phyloP scores from a whole-genome alignment of 2,113 vertebrate species.

The Seriola aureovittata region DNA sequence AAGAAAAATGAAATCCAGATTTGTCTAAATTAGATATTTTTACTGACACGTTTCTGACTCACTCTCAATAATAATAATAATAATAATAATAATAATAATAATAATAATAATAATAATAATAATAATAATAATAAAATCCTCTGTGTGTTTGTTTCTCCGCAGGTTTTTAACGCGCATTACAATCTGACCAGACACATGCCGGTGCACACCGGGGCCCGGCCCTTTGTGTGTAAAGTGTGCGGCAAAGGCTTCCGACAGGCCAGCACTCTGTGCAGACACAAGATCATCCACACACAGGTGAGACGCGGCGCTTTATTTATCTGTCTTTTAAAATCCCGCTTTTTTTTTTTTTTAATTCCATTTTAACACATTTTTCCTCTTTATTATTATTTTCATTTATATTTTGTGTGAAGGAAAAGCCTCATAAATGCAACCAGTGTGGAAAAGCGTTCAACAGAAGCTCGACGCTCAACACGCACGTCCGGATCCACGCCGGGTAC shows the following conservation, averaged over 20 bases:
- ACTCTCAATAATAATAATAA: neutral
- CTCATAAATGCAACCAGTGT: constrained; percentile 98
- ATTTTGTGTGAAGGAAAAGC: constrained; percentile 90
- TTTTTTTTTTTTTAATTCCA: neutral
- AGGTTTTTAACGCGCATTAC: constrained; percentile 98
- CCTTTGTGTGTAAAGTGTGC: constrained; percentile 98
- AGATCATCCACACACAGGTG: constrained; percentile 99
- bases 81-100: neutral
- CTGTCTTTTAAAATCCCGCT: neutral
- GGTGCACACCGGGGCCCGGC: constrained; percentile 97
- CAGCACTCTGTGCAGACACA: constrained; percentile 96
- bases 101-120: no score
- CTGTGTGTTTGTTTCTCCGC: neutral
- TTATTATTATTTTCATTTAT: neutral
- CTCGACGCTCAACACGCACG: constrained; percentile 98
- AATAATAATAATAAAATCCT: neutral
- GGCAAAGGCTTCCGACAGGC: constrained; percentile 97
- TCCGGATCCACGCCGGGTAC: constrained; percentile 98
- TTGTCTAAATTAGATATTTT: neutral
- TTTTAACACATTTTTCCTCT: neutral
- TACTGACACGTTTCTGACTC: neutral
- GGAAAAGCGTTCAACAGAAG: constrained; percentile 99
- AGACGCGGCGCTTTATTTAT: neutral
- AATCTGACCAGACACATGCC: constrained; percentile 99
- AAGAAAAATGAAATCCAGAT: neutral